A percentile compares a stretch with the other conserved stretches of the same genome.
phyloP scores from a whole-genome alignment of 2,113 vertebrate genomes.

The Hystrix brachyura region DNA sequence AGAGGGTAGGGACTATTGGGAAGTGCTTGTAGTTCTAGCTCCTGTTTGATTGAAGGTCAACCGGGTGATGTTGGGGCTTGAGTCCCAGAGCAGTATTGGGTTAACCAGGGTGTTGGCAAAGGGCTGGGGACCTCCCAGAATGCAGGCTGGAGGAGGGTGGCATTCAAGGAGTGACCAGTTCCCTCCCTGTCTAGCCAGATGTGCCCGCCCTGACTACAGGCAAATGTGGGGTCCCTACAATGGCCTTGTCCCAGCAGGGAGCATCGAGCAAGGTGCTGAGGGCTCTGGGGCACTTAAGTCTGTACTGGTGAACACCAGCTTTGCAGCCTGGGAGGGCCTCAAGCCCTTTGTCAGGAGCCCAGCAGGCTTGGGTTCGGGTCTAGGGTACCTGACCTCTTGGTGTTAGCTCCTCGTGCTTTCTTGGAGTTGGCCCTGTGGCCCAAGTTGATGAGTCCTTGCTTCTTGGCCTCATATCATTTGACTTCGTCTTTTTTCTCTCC shows the following conservation, averaged over 20 bases:
- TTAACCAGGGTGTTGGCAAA: not conserved
- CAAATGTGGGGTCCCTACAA: no score
- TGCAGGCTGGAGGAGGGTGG: not conserved
- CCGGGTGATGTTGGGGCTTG: not conserved
- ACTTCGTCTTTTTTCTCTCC: not conserved
- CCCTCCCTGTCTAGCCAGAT: not conserved
- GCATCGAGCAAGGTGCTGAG: no score
- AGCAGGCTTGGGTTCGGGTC: not conserved
- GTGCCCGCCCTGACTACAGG: not conserved
- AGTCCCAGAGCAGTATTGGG: not conserved
- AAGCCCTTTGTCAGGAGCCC: rapidly evolving
- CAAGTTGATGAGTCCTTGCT: not conserved
- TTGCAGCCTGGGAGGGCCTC: not conserved
- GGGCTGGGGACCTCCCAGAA: no score
- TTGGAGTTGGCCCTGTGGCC: not conserved
- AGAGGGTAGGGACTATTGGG: not conserved
- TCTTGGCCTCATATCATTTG: not conserved
- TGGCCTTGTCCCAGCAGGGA: not conserved
- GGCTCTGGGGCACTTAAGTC: not conserved
- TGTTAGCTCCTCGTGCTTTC: not conserved
- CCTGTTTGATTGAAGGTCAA: not conserved
- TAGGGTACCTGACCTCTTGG: not conserved
- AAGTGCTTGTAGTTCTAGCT: not conserved
- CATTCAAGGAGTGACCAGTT: not conserved
- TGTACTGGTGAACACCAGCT: no score